Percentiles rank a stretch among this genome's conserved stretches.
These are phyloP conservation scores for Idris sp. DNA, from an alignment of 1,140 invertebrate genomes.

Conservation along the genomic window DNA sequence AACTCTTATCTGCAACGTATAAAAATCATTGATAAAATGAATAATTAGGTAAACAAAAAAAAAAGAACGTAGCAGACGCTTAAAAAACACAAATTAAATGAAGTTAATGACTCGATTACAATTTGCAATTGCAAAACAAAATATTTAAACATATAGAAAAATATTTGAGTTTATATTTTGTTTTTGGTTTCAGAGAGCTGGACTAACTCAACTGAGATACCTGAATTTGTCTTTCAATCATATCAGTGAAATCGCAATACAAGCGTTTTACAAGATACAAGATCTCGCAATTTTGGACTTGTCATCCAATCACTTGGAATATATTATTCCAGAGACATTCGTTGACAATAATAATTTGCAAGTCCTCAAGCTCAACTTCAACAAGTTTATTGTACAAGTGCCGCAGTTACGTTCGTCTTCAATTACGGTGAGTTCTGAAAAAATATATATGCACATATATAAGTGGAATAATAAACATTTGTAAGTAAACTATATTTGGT, in stretches of 20 bases:
- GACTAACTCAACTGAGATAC: conserved; percentile 67
- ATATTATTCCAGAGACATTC: conserved; percentile 66
- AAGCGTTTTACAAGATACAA: conserved; percentile 66
- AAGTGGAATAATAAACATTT: no score
- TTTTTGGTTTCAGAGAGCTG: conserved; percentile 65
- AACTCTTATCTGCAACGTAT: no score
- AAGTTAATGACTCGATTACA: no score
- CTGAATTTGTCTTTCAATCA: conserved; percentile 72
- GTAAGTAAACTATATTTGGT: conserved; percentile 1
- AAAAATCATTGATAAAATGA: no score
- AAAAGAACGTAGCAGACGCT: no score
- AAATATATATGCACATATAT: background rate
- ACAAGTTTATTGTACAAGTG: conserved; percentile 69
- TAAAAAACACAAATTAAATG: no score
- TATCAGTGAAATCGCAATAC: conserved; percentile 68
- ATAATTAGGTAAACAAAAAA: no score
- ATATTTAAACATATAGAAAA: no score
- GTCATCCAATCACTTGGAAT: conserved; percentile 70
- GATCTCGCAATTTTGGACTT: conserved; percentile 71
- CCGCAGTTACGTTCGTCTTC: conserved; percentile 65
- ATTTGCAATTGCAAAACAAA: no score
- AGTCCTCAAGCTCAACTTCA: conserved; percentile 67
- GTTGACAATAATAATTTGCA: conserved; percentile 61
- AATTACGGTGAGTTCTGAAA: conserved; percentile 65
- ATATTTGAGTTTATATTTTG: background rate